These are phyloP conservation scores for Eumerus sabulonum DNA, from an alignment of 2,888 invertebrate genomes.

Conservation along the genomic window DNA sequence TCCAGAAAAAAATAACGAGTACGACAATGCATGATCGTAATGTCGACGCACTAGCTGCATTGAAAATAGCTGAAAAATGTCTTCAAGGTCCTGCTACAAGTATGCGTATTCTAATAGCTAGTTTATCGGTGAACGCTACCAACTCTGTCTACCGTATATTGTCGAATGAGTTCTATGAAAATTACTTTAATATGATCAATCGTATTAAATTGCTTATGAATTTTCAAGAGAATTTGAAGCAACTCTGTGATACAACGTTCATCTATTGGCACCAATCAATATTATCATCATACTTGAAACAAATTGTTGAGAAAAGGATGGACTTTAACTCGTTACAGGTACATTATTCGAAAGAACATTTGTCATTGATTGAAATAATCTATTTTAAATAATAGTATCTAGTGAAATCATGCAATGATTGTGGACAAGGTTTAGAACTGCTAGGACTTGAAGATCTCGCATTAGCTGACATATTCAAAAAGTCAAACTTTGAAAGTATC, in stretches of 20 bases:
- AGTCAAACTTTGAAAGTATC: conserved; percentile 76
- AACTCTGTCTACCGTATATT: conserved; percentile 80
- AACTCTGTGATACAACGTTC: conserved; percentile 87
- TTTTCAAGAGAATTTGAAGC: conserved; percentile 81
- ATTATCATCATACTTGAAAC: conserved; percentile 87
- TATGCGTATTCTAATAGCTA: conserved; percentile 83
- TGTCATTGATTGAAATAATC: no score
- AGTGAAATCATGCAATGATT: conserved; percentile 79
- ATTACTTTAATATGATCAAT: conserved; percentile 82
- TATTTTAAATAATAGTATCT: conserved; percentile 80
- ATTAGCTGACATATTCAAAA: conserved; percentile 71
- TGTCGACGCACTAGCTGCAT: conserved; percentile 86
- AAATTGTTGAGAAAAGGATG: conserved; percentile 84
- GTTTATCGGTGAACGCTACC: conserved; percentile 84
- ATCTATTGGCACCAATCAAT: conserved; percentile 90
- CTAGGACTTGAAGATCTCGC: conserved; percentile 71
- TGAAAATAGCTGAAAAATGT: conserved; percentile 86
- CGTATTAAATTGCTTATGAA: conserved; percentile 84
- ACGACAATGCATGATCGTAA: conserved; percentile 84
- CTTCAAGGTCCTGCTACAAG: conserved; percentile 83
- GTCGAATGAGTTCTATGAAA: conserved; percentile 82
- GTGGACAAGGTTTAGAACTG: conserved; percentile 70
- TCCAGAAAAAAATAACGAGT: conserved; percentile 82
- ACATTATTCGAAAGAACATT: no score
- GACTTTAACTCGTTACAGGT: conserved; percentile 80